Base-by-base conservation (phyloP, 2,113 vertebrate genomes). In the Dolichotis patagonum region DNA sequence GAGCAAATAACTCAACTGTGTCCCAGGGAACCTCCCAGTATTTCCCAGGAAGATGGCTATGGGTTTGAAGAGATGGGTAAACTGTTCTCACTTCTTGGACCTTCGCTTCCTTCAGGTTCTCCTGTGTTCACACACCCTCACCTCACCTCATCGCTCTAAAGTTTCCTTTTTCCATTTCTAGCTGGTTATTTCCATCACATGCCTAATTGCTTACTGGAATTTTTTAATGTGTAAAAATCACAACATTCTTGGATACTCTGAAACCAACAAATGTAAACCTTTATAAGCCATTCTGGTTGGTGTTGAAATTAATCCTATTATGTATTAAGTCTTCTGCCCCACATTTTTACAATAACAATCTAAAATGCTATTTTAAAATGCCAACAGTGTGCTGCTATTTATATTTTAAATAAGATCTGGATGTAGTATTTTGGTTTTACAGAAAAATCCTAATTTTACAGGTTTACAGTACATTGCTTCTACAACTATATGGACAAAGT, bases 221-320 rank as follows among this genome's bases (percentile, higher is more conserved):
- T 94, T 75, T 91, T 88, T 80, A 95, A 71, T 62, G 54, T 98
- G 16, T 91, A 96, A 96, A 96, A 87, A 81, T 43, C 46, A 35
- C 28, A 78, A 24, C 43, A 62, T 75, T 95, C 63, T 67, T 83
- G 58, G 80, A 88, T 93, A 58, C 11, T 85, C 60, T 84, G 93
- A 88, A 97, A 73, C 35, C 65, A 87, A 67, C 16, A 87, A 60
- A 82, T 82, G 7, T 0, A 92, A 69, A 88, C 7, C n/a, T 90
- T 71, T 32, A 58, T 81, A 93, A 96, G 75, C 65, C 41, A 58
- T 94, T 96, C 62, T 87, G 71, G 8, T 56, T 52, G 46, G 16
- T 75, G 90, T 89, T 87, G 46, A 96, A 96, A 88, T 91, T 94
- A 92, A 89, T 92, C 20, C 52, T 67, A 32, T 85, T 90, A 75